Percentiles rank a stretch among this genome's conserved stretches.
Conservation (phyloP, 92 coral and sea anemone species). For the Porites cylindrica region DNA sequence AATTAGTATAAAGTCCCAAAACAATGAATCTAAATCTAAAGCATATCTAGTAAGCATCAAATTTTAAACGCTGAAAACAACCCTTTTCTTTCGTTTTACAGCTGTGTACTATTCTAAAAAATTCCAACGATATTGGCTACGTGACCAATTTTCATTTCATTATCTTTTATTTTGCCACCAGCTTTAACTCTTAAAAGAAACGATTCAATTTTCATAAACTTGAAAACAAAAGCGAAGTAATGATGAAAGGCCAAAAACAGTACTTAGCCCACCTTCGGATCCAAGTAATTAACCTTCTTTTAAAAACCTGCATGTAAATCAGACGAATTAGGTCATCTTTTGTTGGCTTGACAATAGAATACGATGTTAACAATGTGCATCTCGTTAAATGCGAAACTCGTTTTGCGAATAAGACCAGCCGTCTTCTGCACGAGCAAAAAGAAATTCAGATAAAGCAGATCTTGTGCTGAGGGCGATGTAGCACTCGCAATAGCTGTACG, state of each 20-base stretch:
- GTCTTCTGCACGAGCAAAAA: too few relatives aligned
- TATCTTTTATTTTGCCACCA: neutral
- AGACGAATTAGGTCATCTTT: neutral
- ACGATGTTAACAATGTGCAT: neutral
- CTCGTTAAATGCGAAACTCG: conserved; percentile 13
- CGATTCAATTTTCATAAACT: conserved; percentile 18
- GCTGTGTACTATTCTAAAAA: neutral
- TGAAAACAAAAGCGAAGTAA: conserved; percentile 13
- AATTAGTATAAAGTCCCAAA: neutral
- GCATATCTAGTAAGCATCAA: too few relatives aligned
- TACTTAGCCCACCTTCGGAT: conserved; percentile 10
- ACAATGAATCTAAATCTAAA: too few relatives aligned
- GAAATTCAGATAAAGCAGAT: too few relatives aligned
- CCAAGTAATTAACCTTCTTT: conserved; percentile 13
- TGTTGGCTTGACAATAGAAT: conserved; percentile 21
- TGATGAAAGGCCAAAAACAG: conserved; percentile 2
- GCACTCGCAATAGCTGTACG: too few relatives aligned
- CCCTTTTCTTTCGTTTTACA: neutral
- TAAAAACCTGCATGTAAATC: conserved; percentile 5
- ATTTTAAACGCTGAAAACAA: too few relatives aligned
- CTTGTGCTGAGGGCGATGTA: neutral
- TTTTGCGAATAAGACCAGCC: conserved; percentile 2
- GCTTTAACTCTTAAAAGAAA: conserved; percentile 11
- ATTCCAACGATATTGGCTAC: neutral
- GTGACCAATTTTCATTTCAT: conserved; percentile 1